Conservation (phyloP, 2,113 vertebrate genomes). For the Megatriorchis doriae region DNA sequence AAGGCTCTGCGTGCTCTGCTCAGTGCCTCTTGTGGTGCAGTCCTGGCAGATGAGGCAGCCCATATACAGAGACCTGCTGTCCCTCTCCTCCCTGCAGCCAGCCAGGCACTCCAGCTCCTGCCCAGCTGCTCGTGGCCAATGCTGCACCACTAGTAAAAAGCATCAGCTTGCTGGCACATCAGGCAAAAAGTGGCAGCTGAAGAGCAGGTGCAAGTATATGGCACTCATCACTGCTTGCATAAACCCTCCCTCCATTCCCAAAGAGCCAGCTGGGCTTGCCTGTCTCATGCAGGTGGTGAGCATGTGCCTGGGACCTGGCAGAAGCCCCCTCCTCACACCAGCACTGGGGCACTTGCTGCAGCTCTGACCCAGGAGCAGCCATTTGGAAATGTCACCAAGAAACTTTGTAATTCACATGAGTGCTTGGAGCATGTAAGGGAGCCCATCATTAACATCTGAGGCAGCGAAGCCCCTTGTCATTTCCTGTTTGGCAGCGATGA, state of each 20-base stretch:
- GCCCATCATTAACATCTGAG: neutral
- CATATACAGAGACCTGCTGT: no score
- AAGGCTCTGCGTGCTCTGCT: neutral
- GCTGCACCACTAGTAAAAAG: neutral
- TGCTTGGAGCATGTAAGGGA: neutral
- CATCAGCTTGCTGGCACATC: neutral
- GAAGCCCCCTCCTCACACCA: neutral
- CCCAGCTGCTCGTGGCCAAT: accelerated
- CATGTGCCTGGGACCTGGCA: neutral
- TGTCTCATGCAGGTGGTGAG: accelerated
- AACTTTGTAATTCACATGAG: neutral
- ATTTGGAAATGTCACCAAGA: neutral
- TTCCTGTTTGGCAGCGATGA: neutral
- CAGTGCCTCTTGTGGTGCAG: accelerated
- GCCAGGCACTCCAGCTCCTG: neutral
- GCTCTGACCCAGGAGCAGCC: neutral
- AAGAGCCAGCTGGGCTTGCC: no score
- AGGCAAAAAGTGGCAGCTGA: neutral
- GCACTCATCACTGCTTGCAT: neutral
- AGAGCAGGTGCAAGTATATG: neutral
- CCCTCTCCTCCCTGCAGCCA: neutral
- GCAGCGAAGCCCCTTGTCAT: neutral
- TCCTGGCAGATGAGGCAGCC: neutral
- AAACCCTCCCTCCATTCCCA: neutral
- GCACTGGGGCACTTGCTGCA: neutral